Base-by-base conservation (phyloP, 2,888 invertebrate species). In the Callyntrura guangdongensis region DNA sequence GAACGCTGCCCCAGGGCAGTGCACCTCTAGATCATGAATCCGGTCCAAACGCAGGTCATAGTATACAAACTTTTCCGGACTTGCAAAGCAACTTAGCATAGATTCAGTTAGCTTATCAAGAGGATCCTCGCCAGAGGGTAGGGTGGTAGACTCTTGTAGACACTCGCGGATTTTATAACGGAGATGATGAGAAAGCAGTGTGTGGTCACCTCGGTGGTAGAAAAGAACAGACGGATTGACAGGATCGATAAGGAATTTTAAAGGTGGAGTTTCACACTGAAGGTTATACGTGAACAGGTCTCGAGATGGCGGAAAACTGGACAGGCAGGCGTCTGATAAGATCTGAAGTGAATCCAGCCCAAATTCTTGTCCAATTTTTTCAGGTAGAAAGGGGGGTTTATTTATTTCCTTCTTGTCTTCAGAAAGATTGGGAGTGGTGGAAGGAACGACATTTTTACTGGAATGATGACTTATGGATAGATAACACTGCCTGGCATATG, bases 291-390 rank as follows among this genome's bases (percentile, higher is more conserved):
- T 85, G 61, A 92, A 86, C 9, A 92, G 9, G 47, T 92, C 86
- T 22, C 91, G 53, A 22, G 84, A 74, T 0, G 86, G 45, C 9
- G 92, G 91, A 67, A 83, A 89, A 20, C 61, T 83, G 14, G 86
- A 36, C 1, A 92, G 67, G 17, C 14, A 53, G 2, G 85, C 20
- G 22, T 92, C 87, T 0, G 91, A 91, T 67, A 95, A 91, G 61
- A 95, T 94, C 94, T 95, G 84, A 45, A 91, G 27, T 72, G 95
- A 95, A 91, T 95, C 95, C 45, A 95, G 94, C 91, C 95, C 95
- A 67, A 95, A 94, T 82, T 95, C 94, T 93, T 92, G 64, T 17
- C 86, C 67, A 36, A 92, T 69, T 36, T 89, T 59, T 5, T 72
- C 67, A 0, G 25, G 2, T 45, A 90, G 6, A 36, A 36, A 6